Percentiles rank a stretch among this genome's conserved stretches.
Conservation (phyloP, 92 coral and sea anemone species). For the Nematostella vectensis region DNA sequence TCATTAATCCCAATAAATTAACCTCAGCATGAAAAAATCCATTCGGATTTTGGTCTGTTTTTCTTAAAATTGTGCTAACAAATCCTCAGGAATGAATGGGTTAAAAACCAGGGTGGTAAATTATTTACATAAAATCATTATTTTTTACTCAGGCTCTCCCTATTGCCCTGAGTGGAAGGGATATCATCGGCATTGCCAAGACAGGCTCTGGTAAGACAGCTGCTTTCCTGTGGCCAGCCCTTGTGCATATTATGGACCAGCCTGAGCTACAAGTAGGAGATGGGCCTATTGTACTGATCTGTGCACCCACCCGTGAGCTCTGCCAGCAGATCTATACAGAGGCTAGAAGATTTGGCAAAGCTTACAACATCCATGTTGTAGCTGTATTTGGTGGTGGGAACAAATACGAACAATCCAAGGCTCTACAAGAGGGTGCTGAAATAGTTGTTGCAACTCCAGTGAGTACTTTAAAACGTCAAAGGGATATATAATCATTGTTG, state of each 20-base stretch:
- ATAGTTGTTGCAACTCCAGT: constrained; percentile 99
- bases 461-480: constrained; percentile 34
- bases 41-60: no score
- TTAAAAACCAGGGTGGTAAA: no score
- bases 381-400: constrained; percentile 99
- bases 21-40: no score
- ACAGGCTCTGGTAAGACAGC: constrained; percentile 99
- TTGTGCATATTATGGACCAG: constrained; percentile 96
- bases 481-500: no score
- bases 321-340: constrained; percentile 94
- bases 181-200: constrained; percentile 95
- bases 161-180: constrained; percentile 94
- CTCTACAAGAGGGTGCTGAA: constrained; percentile 92
- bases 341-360: constrained; percentile 91
- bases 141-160: constrained; percentile 84
- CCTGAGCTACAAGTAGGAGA: constrained; percentile 87
- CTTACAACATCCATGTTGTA: constrained; percentile 82
- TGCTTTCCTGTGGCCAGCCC: constrained; percentile 95
- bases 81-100: no score
- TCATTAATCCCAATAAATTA: no score
- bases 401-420: constrained; percentile 92
- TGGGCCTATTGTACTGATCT: constrained; percentile 94
- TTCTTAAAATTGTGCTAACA: no score
- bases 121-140: no score
- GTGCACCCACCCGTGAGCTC: constrained; percentile 97